Base-by-base conservation (phyloP, 2,888 invertebrate species). In the Abrostola tripartita region DNA sequence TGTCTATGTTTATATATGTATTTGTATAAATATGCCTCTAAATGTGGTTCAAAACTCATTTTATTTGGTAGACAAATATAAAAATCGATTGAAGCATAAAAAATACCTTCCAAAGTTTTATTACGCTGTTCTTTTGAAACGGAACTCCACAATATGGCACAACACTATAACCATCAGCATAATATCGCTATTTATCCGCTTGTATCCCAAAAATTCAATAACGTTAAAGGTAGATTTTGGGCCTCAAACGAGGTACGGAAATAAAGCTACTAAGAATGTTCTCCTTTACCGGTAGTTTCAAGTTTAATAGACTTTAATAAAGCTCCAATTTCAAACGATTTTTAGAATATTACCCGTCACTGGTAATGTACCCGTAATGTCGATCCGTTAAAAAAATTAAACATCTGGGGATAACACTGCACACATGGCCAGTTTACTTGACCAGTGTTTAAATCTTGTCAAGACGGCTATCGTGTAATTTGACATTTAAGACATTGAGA, bases 161-260 rank as follows among this genome's bases (percentile, higher is more conserved):
- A 47, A 61, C 47, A 60, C 53, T 57, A 54, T 59, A 63, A 59
- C 56, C 42, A 47, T 72, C 42, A 50, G 56, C 61, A 76, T 74
- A 74, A 76, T 78, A 69, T 61, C 24, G 36, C 52, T 50, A 61
- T 67, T 54, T 49, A 52, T 58, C 44, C 57, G 44, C 14, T 42
- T 54, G 44, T 41, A 12, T 10, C n/a, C 58, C 49, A 71, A 76
- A 78, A 73, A 68, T 73, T 68, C 66, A 76, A 71, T 76, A 71
- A 61, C 47, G 11, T 37, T n/a, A 35, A 40, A 40, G 35, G 42
- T 62, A 61, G 42, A 54, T 55, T 50, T n/a, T 24, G 10, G 47
- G 24, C n/a, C 14, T 52, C 59, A 52, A 58, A 56, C 8, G 44
- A 64, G 38, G 54, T 24, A 49, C 11, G 64, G 59, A 65, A 61